Conservation (phyloP, 2,113 vertebrate species). For the Lichenostomus cassidix region DNA sequence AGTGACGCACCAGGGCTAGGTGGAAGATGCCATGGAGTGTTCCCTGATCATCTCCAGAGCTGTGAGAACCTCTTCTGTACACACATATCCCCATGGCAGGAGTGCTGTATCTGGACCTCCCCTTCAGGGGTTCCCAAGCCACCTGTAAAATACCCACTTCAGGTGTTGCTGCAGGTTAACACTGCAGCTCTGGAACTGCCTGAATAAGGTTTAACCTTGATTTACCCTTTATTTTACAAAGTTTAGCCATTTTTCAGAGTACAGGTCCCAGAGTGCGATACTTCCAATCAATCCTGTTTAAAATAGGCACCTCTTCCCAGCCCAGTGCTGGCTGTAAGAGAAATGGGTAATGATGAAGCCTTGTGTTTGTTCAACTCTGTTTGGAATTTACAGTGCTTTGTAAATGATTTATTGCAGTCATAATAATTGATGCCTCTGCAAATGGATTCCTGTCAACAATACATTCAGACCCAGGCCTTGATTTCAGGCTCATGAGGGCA, state of each 20-base stretch:
- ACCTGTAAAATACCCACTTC: not conserved
- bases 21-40: not conserved
- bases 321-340: not conserved
- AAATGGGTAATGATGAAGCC: slow-evolving; percentile 23
- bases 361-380: slow-evolving; percentile 16
- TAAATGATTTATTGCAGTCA: slow-evolving; percentile 7
- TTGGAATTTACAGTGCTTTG: slow-evolving; percentile 21
- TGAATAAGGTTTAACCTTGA: slow-evolving; percentile 5
- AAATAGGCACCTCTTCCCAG: not conserved
- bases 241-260: not conserved
- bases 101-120: not conserved
- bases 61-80: not conserved
- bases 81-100: not conserved
- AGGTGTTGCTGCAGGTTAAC: not conserved
- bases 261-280: not conserved
- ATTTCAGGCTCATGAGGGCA: slow-evolving; percentile 21
- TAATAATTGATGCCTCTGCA: slow-evolving; percentile 48
- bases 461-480: slow-evolving; percentile 7
- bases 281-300: not conserved
- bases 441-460: slow-evolving; percentile 55
- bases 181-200: not conserved
- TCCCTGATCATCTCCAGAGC: not conserved
- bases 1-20: not conserved
- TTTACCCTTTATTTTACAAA: slow-evolving; percentile 21
- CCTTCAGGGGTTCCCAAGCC: not conserved